Conservation (phyloP, 2,888 invertebrate species). For the Sinopyrophorus schimmeli region DNA sequence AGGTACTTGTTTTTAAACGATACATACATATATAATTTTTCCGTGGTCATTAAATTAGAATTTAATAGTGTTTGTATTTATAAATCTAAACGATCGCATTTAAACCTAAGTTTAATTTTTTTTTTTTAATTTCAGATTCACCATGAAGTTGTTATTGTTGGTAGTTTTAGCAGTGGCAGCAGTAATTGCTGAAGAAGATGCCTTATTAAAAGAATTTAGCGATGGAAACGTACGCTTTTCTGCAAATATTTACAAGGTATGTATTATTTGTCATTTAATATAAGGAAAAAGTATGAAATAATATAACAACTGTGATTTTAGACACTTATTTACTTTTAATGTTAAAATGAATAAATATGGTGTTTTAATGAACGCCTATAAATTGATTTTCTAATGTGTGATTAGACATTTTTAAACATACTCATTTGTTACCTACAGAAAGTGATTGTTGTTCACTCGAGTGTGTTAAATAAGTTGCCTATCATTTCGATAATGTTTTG, state of each 20-base stretch:
- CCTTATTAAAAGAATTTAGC: constrained; percentile 20
- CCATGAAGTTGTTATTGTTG: constrained; percentile 2
- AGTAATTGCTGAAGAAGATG: neutral
- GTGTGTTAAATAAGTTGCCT: too few species aligned
- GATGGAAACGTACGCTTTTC: constrained; percentile 5
- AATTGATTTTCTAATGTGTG: neutral
- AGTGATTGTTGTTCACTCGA: too few species aligned
- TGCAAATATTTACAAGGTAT: constrained; percentile 8
- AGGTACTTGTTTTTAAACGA: too few species aligned
- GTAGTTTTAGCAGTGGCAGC: neutral
- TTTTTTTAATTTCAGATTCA: neutral
- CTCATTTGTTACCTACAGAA: neutral
- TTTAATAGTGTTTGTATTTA: too few species aligned
- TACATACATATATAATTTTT: too few species aligned
- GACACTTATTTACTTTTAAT: neutral
- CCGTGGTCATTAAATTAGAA: too few species aligned
- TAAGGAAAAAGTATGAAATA: too few species aligned
- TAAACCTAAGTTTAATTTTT: too few species aligned
- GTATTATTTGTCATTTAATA: too few species aligned
- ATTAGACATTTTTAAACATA: neutral
- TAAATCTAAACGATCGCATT: too few species aligned
- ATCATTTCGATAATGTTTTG: too few species aligned
- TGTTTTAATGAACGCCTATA: neutral
- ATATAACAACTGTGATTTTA: too few species aligned
- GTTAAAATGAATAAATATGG: neutral